Conservation (phyloP, 37 sponge, comb jelly and placozoan species). For the Halichondria panicea region DNA sequence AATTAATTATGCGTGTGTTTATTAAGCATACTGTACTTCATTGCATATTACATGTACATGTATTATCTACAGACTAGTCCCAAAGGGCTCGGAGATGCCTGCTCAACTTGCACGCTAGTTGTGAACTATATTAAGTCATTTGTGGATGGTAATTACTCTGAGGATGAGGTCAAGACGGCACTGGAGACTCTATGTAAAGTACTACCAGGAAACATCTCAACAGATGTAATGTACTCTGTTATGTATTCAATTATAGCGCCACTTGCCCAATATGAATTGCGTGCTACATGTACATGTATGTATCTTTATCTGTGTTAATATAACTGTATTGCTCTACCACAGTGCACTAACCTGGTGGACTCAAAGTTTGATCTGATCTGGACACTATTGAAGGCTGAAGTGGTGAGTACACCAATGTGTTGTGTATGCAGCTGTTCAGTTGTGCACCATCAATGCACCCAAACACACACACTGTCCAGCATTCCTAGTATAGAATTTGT, state of each 20-base stretch:
- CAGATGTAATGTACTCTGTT: neutral
- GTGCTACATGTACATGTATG: neutral
- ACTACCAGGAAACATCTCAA: neutral
- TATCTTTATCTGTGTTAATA: neutral
- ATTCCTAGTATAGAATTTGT: neutral
- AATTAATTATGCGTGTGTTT: too few species aligned
- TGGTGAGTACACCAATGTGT: slow-evolving; percentile 20
- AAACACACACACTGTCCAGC: neutral
- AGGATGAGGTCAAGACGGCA: slow-evolving; percentile 16
- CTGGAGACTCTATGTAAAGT: slow-evolving; percentile 14
- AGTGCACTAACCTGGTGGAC: slow-evolving; percentile 24
- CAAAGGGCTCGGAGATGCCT: too few species aligned
- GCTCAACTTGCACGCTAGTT: too few species aligned
- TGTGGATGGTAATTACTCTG: neutral
- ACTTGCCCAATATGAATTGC: too few species aligned
- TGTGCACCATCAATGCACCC: neutral
- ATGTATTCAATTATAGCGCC: neutral
- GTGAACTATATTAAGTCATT: too few species aligned
- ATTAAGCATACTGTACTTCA: too few species aligned
- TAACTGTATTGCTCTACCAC: neutral
- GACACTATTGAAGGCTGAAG: slow-evolving; percentile 20
- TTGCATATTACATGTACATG: too few species aligned
- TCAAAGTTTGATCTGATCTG: slow-evolving; percentile 20
- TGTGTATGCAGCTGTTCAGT: neutral
- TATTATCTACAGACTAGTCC: too few species aligned